Evolutionary conservation across 2,113 vertebrate species (phyloP).

Genomic region (Bungarus multicinctus): DNA sequence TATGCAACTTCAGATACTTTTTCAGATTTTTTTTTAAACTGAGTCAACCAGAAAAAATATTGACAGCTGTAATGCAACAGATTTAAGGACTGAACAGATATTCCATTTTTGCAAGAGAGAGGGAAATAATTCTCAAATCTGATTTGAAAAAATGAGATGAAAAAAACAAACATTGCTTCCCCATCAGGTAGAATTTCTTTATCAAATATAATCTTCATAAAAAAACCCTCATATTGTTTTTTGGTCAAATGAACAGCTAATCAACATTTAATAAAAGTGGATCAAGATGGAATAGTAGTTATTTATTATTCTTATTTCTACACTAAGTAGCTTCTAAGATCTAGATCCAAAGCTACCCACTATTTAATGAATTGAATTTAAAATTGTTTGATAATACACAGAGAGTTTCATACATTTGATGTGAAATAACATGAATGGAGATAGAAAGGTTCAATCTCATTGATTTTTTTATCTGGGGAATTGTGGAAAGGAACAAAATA

Average conservation of each 20-base stretch:
- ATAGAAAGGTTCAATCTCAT: slow-evolving; percentile 15
- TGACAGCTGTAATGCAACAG: neutral
- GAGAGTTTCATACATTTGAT: neutral
- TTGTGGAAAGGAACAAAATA: slow-evolving; percentile 19
- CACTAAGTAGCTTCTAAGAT: neutral
- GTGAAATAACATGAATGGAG: slow-evolving; percentile 25
- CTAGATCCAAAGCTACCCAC: fast-evolving
- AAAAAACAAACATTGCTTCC: neutral
- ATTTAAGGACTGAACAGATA: neutral
- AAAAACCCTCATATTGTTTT: neutral
- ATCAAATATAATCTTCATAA: neutral
- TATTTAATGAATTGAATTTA: fast-evolving
- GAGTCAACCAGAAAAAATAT: neutral
- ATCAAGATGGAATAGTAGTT: neutral
- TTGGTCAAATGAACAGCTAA: slow-evolving; percentile 12
- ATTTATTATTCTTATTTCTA: neutral
- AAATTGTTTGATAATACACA: neutral
- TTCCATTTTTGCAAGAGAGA: neutral
- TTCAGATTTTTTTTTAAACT: neutral
- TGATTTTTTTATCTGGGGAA: slow-evolving; percentile 21
- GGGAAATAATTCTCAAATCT: neutral
- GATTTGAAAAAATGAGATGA: neutral
- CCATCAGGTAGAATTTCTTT: neutral
- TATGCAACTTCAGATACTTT: neutral
- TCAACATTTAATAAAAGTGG: fast-evolving